Conservation (phyloP, 2,113 vertebrate genomes). For the Tragelaphus buxtoni region DNA sequence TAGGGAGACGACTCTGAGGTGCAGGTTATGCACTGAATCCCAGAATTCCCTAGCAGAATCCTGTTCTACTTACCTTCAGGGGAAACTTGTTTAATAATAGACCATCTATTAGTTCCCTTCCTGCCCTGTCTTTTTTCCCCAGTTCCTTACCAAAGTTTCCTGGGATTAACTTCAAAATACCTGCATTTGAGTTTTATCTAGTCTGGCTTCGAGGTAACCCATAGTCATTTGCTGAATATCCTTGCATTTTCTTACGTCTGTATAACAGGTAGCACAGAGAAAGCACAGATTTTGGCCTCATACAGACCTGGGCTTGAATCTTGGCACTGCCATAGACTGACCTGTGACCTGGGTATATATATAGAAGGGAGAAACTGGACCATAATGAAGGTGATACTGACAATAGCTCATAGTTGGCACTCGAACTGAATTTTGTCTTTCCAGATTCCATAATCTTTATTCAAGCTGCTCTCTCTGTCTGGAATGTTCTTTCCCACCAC, state of each 20-base stretch:
- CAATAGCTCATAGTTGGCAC: neutral
- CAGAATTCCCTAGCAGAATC: neutral
- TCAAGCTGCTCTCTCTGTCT: neutral
- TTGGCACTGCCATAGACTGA: neutral
- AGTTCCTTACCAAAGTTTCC: neutral
- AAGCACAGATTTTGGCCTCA: neutral
- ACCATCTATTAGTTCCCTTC: neutral
- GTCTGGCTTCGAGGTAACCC: neutral
- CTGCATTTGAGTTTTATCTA: neutral
- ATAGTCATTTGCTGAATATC: neutral
- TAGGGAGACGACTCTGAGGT: neutral
- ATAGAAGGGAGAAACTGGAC: neutral
- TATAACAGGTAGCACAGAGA: neutral
- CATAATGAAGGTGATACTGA: neutral
- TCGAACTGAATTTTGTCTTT: neutral
- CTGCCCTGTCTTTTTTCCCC: neutral
- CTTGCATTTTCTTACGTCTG: neutral
- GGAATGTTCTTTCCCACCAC: neutral
- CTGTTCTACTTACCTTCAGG: neutral
- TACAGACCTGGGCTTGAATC: neutral
- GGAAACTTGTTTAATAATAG: neutral
- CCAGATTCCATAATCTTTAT: neutral
- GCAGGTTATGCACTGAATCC: neutral
- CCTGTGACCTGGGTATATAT: neutral
- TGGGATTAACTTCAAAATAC: neutral